Base-by-base conservation (phyloP, 1,140 invertebrate genomes). In the Nilaparvata lugens region DNA sequence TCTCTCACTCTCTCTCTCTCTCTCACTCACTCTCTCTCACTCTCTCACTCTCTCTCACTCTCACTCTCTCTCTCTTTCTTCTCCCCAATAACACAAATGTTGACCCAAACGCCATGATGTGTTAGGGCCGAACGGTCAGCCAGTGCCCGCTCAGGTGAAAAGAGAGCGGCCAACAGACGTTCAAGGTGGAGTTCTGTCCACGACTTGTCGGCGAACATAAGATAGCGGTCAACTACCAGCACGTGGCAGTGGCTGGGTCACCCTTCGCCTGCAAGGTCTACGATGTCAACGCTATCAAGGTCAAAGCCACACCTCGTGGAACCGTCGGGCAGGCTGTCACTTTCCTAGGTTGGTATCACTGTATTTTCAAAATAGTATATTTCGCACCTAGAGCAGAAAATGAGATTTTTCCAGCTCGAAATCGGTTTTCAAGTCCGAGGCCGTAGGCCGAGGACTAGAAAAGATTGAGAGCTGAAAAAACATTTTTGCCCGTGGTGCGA, bases 241-340 rank as follows among this genome's bases (percentile, higher is more conserved):
- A 87, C 63, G 75, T 83, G 63, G 82, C 88, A 1, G 87, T 93
- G 53, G 83, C 84, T 23, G 91, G 91, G 31, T 93, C 90, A 69
- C 93, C 93, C 5, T 96, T 95, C 75, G 84, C 88, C 64, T 90
- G 91, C 64, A 95, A 96, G 79, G 92, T 95, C 13, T 97, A 97
- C 72, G 94, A 97, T 73, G 91, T 96, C 1, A 83, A 86, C 60
- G 92, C 93, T 56, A 98, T 98, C 64, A 89, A 89, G 78, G 93
- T 98, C 2, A 93, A 93, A 72, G 89, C 94, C 70, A 86, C 95
- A 4, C 84, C 89, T 38, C 85, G 85, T 69, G 95, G 95, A 56
- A 86, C 92, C 25, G 88, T 98, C 24, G 93, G 93, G 48, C 89
- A 95, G 73, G 86, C 93, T 0, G 93, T 96, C 28, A 95, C 93